Evolutionary conservation across 2,797 vertebrate species (phyloP).

Genomic region (Poeciliopsis infans): DNA sequence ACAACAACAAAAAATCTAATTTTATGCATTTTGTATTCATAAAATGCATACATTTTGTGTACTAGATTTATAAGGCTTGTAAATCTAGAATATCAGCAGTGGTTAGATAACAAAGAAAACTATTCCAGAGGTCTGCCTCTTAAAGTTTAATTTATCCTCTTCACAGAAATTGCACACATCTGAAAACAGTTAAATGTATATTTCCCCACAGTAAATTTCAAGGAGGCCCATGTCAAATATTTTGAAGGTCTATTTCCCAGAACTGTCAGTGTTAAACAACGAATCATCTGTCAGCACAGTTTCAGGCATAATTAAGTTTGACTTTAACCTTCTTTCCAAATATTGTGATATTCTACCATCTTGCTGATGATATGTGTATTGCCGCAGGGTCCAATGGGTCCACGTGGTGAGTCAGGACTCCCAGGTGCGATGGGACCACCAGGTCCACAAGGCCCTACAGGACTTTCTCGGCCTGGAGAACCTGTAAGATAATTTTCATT

Average conservation of each 20-base stretch:
- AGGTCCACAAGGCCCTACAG: slow-evolving; percentile 95
- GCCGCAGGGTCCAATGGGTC: slow-evolving; percentile 87
- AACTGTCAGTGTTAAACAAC: slow-evolving; percentile 6
- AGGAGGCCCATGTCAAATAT: slow-evolving; percentile 16
- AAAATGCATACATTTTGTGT: not conserved
- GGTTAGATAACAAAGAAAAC: not conserved
- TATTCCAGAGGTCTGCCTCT: not conserved
- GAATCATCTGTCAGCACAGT: slow-evolving; percentile 21
- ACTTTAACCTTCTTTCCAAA: slow-evolving; percentile 8
- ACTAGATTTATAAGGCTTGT: not conserved
- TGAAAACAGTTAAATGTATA: slow-evolving; percentile 61
- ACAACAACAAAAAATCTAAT: rapidly evolving
- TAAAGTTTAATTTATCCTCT: slow-evolving; percentile 10
- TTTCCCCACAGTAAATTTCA: slow-evolving; percentile 52
- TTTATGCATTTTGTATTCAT: too few species aligned
- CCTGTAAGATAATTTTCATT: slow-evolving; percentile 82
- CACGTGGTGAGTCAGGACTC: slow-evolving; percentile 89
- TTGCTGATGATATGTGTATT: slow-evolving; percentile 28
- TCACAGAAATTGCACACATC: slow-evolving; percentile 51
- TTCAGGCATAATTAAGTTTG: slow-evolving; percentile 15
- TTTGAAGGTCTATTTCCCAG: slow-evolving; percentile 31
- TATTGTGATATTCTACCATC: slow-evolving; percentile 15
- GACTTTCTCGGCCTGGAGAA: slow-evolving; percentile 95
- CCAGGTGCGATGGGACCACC: slow-evolving; percentile 92
- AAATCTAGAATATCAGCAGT: not conserved